These are phyloP conservation scores for Tapera naevia DNA, from an alignment of 2,797 vertebrate species.

Conservation along the genomic window DNA sequence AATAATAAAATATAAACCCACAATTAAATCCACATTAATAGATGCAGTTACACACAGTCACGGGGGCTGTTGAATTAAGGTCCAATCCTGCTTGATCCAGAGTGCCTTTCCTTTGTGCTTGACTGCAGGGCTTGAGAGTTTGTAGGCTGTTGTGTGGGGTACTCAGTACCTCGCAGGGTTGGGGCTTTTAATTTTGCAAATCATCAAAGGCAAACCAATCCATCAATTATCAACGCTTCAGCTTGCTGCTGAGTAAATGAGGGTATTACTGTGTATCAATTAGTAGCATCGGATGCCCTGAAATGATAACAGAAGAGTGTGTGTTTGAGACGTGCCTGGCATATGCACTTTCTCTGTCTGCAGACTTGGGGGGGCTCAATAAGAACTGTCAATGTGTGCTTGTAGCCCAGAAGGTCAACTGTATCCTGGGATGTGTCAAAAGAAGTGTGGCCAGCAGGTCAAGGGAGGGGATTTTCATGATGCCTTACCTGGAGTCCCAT, in stretches of 20 bases:
- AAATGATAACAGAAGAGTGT: constrained; percentile 10
- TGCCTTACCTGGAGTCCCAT: too few species aligned
- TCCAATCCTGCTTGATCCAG: background rate
- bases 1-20: constrained; percentile 14
- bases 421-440: too few species aligned
- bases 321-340: background rate
- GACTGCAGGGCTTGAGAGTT: background rate
- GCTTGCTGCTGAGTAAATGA: constrained; percentile 55
- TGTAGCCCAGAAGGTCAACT: too few species aligned
- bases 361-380: too few species aligned
- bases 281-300: constrained; percentile 38
- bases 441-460: too few species aligned
- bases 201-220: constrained; percentile 64
- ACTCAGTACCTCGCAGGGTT: constrained; percentile 4
- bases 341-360: background rate
- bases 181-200: constrained; percentile 64
- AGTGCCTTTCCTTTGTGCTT: background rate
- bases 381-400: too few species aligned
- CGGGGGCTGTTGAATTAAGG: constrained; percentile 19
- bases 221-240: constrained; percentile 69
- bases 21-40: constrained; percentile 56
- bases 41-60: constrained; percentile 29
- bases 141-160: background rate
- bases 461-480: too few species aligned
- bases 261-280: constrained; percentile 48